Percentiles rank a stretch among this genome's conserved stretches.
Conservation (phyloP, 2,113 vertebrate species). For the Heliornis fulica region DNA sequence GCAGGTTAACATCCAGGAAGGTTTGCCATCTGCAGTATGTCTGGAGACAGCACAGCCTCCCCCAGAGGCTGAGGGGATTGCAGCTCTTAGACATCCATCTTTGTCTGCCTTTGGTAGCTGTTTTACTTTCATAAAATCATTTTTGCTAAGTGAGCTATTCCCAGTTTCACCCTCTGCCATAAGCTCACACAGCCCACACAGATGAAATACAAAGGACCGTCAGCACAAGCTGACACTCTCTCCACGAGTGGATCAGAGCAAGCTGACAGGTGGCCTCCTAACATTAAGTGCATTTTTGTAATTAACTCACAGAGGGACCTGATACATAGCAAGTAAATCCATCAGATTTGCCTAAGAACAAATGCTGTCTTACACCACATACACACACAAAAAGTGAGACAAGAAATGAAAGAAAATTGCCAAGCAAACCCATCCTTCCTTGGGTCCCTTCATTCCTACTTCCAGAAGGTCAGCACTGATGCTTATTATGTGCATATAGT, state of each 20-base stretch:
- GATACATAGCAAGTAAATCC: background rate
- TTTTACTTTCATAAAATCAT: background rate
- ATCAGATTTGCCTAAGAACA: background rate
- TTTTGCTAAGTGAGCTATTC: background rate
- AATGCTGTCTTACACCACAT: accelerated
- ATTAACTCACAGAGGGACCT: background rate
- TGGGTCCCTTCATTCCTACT: background rate
- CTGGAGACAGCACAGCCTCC: background rate
- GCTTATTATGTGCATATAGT: background rate
- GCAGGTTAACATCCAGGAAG: background rate
- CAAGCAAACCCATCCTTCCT: background rate
- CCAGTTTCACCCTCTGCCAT: background rate
- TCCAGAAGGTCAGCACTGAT: background rate
- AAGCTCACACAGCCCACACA: background rate
- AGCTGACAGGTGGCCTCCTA: background rate
- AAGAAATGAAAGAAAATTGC: background rate
- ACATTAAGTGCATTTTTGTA: background rate
- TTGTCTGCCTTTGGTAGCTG: background rate
- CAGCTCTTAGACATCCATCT: background rate
- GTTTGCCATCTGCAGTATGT: background rate
- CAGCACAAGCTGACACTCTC: background rate
- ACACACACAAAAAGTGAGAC: no score
- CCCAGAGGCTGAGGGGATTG: background rate
- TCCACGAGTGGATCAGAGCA: background rate
- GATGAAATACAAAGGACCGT: background rate